phyloP scores from a whole-genome alignment of 1,140 invertebrate species.

The Scaptodrosophila lebanonensis region DNA sequence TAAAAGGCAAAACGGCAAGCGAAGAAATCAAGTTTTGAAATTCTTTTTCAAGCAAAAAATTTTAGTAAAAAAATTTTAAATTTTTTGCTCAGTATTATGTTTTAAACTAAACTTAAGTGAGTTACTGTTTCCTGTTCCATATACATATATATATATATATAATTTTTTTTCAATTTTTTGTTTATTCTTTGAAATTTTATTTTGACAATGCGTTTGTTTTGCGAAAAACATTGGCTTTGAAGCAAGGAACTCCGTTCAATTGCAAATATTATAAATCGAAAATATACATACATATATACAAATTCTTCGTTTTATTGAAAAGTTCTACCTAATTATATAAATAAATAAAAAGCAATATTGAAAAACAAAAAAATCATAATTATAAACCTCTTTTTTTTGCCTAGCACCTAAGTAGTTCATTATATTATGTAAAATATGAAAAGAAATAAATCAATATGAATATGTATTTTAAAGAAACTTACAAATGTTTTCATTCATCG shows the following conservation, averaged over 20 bases:
- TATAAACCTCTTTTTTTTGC: slow-evolving; percentile 57
- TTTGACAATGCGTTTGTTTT: slow-evolving; percentile 18
- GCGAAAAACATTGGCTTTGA: not conserved
- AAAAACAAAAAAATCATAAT: slow-evolving; percentile 41
- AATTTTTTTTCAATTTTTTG: slow-evolving; percentile 24
- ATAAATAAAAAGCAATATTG: slow-evolving; percentile 31
- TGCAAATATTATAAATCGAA: slow-evolving; percentile 28
- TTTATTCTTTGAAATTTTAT: slow-evolving; percentile 18
- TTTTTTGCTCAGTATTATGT: slow-evolving; percentile 77
- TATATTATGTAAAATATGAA: slow-evolving; percentile 71
- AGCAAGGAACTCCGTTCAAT: slow-evolving; percentile 16
- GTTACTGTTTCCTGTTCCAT: slow-evolving; percentile 70
- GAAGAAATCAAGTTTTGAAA: slow-evolving; percentile 34
- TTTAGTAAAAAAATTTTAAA: slow-evolving; percentile 56
- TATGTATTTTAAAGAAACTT: slow-evolving; percentile 28
- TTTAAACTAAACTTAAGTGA: slow-evolving; percentile 75
- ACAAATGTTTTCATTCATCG: not conserved
- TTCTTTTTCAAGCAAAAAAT: slow-evolving; percentile 62
- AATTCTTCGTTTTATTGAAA: slow-evolving; percentile 57
- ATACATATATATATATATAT: slow-evolving; percentile 28
- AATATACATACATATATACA: slow-evolving; percentile 37
- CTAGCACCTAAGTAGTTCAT: slow-evolving; percentile 68
- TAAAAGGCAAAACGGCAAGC: slow-evolving; percentile 30
- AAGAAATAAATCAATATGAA: slow-evolving; percentile 72
- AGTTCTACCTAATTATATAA: slow-evolving; percentile 46